A percentile compares a stretch with the other conserved stretches of the same genome.
These are phyloP conservation scores for Synanceia verrucosa DNA, from an alignment of 2,797 vertebrate genomes.

Conservation along the genomic window DNA sequence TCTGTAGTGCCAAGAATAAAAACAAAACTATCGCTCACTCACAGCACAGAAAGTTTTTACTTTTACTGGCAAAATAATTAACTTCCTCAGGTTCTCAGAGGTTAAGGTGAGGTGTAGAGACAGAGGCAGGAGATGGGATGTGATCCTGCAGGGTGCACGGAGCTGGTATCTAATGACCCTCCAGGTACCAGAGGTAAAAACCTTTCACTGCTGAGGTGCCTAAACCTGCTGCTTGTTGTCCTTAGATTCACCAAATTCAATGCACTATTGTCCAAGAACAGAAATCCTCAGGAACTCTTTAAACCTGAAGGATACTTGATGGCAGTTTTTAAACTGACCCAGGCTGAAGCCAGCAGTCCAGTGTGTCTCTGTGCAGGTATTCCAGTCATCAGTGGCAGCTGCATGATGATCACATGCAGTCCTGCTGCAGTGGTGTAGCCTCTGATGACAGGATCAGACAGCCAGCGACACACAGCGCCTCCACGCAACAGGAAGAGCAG, in stretches of 20 bases:
- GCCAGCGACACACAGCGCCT: conserved; percentile 87
- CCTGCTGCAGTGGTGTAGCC: conserved; percentile 89
- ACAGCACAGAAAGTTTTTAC: not conserved
- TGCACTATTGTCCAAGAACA: not conserved
- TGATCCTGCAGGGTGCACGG: not conserved
- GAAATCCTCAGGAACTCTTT: not conserved
- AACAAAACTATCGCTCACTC: not conserved
- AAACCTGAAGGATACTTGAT: not conserved
- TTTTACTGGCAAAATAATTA: not conserved
- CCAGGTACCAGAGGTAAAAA: not conserved
- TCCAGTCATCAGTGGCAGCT: conserved; percentile 88
- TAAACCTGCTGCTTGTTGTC: not conserved
- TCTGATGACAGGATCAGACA: conserved; percentile 87
- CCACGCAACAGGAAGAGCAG: conserved; percentile 86
- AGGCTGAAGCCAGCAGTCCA: conserved; percentile 83
- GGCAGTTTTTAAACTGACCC: conserved; percentile 78
- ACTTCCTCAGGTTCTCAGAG: not conserved
- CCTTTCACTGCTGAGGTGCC: not conserved
- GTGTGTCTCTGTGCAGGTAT: conserved; percentile 82
- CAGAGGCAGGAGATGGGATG: not conserved
- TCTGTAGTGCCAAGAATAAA: not conserved
- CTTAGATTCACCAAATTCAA: not conserved
- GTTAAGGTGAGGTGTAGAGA: not conserved
- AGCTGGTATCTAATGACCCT: not conserved
- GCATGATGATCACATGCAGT: conserved; percentile 85